These are phyloP conservation scores for Drosophila stalkeri DNA, from an alignment of 2,888 invertebrate genomes.

Conservation along the genomic window DNA sequence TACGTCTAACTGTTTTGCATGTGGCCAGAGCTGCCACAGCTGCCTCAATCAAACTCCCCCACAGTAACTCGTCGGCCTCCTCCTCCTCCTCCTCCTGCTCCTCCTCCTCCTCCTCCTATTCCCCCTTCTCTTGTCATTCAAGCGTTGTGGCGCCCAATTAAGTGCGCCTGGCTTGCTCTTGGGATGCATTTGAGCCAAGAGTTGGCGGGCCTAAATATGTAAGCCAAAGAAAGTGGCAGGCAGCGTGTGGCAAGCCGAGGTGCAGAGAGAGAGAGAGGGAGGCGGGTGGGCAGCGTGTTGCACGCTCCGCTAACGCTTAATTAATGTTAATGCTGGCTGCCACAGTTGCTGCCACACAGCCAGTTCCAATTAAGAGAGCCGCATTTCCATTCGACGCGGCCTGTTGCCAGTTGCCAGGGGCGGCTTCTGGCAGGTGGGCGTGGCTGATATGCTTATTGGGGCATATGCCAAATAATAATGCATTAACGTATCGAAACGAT, in stretches of 20 bases:
- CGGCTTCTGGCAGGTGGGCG: neutral
- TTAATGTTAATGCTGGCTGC: conserved; percentile 63
- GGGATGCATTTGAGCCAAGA: conserved; percentile 50
- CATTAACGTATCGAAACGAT: conserved; percentile 39
- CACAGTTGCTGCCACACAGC: conserved; percentile 19
- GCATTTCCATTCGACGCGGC: conserved; percentile 31
- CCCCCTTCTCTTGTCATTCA: neutral
- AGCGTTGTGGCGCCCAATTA: conserved; percentile 48
- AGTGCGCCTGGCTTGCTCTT: conserved; percentile 38
- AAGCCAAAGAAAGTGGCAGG: conserved; percentile 69
- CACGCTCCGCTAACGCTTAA: conserved; percentile 77
- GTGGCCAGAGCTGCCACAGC: conserved; percentile 15
- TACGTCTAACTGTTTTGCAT: conserved; percentile 54
- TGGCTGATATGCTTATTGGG: conserved; percentile 5
- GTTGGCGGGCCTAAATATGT: conserved; percentile 46
- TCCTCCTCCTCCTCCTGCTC: accelerated
- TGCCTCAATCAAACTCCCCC: neutral
- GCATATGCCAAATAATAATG: conserved; percentile 45
- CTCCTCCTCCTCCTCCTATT: neutral
- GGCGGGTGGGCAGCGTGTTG: conserved; percentile 56
- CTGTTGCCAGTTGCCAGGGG: neutral
- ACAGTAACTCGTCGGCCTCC: neutral
- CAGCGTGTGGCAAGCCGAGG: conserved; percentile 8
- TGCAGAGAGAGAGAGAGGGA: too few species aligned
- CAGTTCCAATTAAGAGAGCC: conserved; percentile 63